Percentiles rank a stretch among this genome's conserved stretches.
Evolutionary conservation across 2,797 vertebrate species (phyloP).

Genomic region (Coregonus suidteri): DNA sequence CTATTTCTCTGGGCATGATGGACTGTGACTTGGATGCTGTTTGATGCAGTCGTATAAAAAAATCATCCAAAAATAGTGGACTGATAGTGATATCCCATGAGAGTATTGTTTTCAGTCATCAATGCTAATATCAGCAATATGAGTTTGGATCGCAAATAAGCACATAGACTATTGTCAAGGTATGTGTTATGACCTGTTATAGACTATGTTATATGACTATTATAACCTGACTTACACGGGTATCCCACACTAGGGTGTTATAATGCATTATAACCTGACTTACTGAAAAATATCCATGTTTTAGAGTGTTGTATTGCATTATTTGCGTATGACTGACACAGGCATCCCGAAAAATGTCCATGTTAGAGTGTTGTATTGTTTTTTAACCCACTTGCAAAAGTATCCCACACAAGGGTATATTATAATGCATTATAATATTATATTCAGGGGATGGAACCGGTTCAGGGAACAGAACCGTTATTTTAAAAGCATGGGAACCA

Average conservation of each 20-base stretch:
- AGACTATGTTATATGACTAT: not conserved
- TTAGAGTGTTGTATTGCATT: no score
- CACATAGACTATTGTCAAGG: not conserved
- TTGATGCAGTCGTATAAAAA: conserved; percentile 27
- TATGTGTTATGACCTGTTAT: not conserved
- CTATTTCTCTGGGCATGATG: not conserved
- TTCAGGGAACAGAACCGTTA: no score
- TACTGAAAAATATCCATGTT: no score
- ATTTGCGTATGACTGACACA: no score
- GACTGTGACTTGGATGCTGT: not conserved
- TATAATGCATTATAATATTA: not conserved
- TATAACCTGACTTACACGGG: no score
- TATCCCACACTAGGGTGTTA: no score
- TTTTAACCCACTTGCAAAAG: not conserved
- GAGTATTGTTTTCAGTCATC: conserved; percentile 3
- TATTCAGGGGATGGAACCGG: no score
- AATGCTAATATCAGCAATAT: conserved; percentile 10
- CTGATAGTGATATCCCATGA: not conserved
- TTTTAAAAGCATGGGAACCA: no score
- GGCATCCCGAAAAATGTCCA: no score
- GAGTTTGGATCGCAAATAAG: not conserved
- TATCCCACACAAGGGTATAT: not conserved
- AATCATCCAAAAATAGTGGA: not conserved
- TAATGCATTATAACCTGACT: no score
- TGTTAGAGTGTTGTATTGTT: not conserved